Percentiles rank a stretch among this genome's conserved stretches.
Conservation (phyloP, 1,140 invertebrate species). For the Cotesia chilonis region DNA sequence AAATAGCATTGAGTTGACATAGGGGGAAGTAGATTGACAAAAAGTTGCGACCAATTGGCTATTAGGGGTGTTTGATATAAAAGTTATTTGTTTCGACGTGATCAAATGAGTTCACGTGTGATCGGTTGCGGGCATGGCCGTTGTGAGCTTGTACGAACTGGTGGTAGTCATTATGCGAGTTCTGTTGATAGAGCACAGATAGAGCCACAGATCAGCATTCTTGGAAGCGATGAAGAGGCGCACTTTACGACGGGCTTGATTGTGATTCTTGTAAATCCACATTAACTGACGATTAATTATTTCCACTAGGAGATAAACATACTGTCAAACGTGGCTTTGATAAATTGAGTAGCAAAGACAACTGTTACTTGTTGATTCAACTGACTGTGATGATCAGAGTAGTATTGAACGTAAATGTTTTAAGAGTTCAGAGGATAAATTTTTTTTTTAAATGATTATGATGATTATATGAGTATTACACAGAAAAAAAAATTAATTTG, state of each 20-base stretch:
- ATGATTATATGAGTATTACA: slow-evolving; percentile 52
- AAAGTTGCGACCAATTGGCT: slow-evolving; percentile 54
- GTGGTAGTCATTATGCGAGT: slow-evolving; percentile 33
- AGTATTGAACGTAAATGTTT: slow-evolving; percentile 45
- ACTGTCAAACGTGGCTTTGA: slow-evolving; percentile 37
- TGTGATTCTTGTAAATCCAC: slow-evolving; percentile 50
- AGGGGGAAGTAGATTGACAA: neutral
- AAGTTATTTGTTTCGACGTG: slow-evolving; percentile 50
- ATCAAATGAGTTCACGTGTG: slow-evolving; percentile 54
- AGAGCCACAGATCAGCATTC: slow-evolving; percentile 52
- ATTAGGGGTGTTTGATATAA: slow-evolving; percentile 47
- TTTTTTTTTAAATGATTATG: slow-evolving; percentile 18
- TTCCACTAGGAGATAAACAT: slow-evolving; percentile 45
- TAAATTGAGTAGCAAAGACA: slow-evolving; percentile 44
- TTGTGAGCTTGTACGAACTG: slow-evolving; percentile 45
- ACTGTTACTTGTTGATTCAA: slow-evolving; percentile 38
- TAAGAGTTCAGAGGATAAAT: slow-evolving; percentile 44
- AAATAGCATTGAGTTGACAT: too few species aligned
- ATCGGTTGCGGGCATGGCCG: slow-evolving; percentile 47
- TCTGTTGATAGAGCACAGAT: slow-evolving; percentile 51
- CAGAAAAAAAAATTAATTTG: too few species aligned
- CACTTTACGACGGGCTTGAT: slow-evolving; percentile 49
- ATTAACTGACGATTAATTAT: slow-evolving; percentile 47
- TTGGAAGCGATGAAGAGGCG: slow-evolving; percentile 51
- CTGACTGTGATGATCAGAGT: slow-evolving; percentile 47